Evolutionary conservation across 2,797 vertebrate species (phyloP), one percentile per base, ranked within the genome.

Genomic region (Telmatherina bonti): DNA sequence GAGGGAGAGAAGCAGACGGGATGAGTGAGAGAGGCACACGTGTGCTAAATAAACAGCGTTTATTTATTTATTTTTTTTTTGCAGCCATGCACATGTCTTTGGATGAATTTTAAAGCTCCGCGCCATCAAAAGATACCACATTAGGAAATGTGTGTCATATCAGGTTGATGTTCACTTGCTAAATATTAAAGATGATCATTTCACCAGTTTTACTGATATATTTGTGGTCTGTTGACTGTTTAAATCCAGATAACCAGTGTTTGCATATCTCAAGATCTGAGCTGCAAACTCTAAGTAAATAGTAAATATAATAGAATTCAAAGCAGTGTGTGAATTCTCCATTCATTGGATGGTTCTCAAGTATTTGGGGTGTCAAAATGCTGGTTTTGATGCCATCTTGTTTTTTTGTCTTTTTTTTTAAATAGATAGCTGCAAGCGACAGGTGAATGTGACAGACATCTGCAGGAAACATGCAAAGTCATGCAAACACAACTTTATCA

Each of bases 211-310:
- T 52, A 69, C 49, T 2, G 5, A 36, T 12, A 9, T 11, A 15
- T 29, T 45, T 61, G 9, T 38, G 68, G 35, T 24, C n/a, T 30
- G 7, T 49, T 18, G 18, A 29, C 16, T 2, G 1, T 20, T 27
- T 38, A 33, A 22, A 61, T 62, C 30, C 0, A 1, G 31, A 31
- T 47, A 58, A 3, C 7, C 13, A 0, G 20, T 35, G 27, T 76
- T 56, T 27, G 1, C 68, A 58, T 55, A 76, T 57, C 41, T 60
- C 41, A 3, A 33, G 27, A 53, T 36, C 12, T 49, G n/a, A 49
- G 30, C 31, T 13, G 13, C 11, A 0, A 52, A 29, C 10, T 4
- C 5, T 11, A 12, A 24, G n/a, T 4, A 26, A 12, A 26, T 45
- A 18, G 7, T 20, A 6, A 2, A 20, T 15, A 16, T 43, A 15